Percentiles rank a stretch among this genome's conserved stretches.
phyloP scores from a whole-genome alignment of 2,888 invertebrate genomes.

The Torymus auratus region DNA sequence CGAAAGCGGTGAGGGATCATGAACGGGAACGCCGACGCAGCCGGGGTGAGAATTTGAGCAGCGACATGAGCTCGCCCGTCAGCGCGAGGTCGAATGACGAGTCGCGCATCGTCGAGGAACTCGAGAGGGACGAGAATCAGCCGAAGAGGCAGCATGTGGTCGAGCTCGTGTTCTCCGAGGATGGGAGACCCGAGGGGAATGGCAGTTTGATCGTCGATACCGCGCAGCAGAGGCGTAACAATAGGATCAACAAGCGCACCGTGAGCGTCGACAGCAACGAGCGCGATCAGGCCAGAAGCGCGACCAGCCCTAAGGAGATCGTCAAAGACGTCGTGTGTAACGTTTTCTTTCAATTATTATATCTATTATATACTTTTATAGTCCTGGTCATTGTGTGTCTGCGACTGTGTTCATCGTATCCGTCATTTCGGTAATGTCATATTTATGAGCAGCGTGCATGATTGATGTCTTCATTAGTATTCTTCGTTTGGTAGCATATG shows the following conservation, averaged over 20 bases:
- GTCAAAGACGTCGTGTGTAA: constrained; percentile 46
- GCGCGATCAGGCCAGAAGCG: neutral
- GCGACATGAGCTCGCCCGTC: constrained; percentile 71
- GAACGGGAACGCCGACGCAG: constrained; percentile 73
- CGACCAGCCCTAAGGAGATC: constrained; percentile 9
- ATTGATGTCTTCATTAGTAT: no score
- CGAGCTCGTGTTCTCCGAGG: constrained; percentile 41
- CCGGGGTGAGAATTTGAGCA: constrained; percentile 69
- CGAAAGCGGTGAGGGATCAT: constrained; percentile 77
- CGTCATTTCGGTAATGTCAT: no score
- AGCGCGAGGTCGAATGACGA: constrained; percentile 72
- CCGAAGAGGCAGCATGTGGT: constrained; percentile 18
- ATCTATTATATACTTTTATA: neutral
- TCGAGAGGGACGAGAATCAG: constrained; percentile 66
- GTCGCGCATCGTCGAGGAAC: constrained; percentile 69
- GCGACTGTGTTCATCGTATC: no score
- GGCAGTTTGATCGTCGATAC: constrained; percentile 64
- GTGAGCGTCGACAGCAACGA: constrained; percentile 55
- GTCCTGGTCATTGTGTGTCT: neutral
- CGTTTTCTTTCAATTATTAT: constrained; percentile 3
- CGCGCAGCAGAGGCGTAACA: constrained; percentile 59
- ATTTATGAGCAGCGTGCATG: no score
- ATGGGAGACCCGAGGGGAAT: constrained; percentile 62
- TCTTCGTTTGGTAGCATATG: no score
- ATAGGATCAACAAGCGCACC: constrained; percentile 62